These are phyloP conservation scores for Liasis olivaceus DNA, from an alignment of 2,797 vertebrate species.

Conservation along the genomic window DNA sequence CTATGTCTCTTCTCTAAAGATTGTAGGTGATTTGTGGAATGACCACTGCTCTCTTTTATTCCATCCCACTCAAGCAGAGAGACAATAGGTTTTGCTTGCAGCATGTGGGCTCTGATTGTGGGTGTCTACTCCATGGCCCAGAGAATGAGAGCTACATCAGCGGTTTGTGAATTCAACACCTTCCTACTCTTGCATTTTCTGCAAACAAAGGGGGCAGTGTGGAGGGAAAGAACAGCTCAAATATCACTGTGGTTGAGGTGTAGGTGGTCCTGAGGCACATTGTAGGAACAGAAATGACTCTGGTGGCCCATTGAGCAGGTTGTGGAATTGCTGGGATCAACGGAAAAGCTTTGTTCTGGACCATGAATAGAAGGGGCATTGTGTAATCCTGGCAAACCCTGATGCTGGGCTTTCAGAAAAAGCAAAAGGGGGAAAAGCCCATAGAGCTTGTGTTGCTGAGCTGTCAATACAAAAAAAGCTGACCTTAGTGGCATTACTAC, in stretches of 20 bases:
- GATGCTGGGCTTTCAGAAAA: not conserved
- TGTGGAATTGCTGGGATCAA: constrained; percentile 64
- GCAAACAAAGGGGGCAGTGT: constrained; percentile 75
- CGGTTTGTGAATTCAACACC: constrained; percentile 20
- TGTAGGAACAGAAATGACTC: constrained; percentile 56
- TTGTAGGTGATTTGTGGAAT: constrained; percentile 47
- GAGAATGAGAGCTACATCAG: constrained; percentile 57
- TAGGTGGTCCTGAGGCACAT: constrained; percentile 71
- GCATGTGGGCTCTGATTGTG: constrained; percentile 56
- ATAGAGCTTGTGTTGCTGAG: not conserved
- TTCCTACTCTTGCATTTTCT: constrained; percentile 71
- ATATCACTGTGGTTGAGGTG: constrained; percentile 71
- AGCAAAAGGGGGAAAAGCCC: not conserved
- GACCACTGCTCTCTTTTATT: not conserved
- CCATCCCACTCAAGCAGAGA: constrained; percentile 25
- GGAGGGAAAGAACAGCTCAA: constrained; percentile 62
- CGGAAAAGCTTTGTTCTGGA: constrained; percentile 67
- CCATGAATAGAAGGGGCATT: constrained; percentile 72
- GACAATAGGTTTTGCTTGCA: constrained; percentile 54
- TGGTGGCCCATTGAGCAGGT: constrained; percentile 52
- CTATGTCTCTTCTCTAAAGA: not conserved
- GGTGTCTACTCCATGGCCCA: constrained; percentile 57
- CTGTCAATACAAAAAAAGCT: not conserved
- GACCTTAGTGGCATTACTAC: constrained; percentile 4
- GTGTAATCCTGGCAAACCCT: constrained; percentile 48